Conservation (phyloP, 2,888 invertebrate genomes). For the Tuberolachnus salignus region DNA sequence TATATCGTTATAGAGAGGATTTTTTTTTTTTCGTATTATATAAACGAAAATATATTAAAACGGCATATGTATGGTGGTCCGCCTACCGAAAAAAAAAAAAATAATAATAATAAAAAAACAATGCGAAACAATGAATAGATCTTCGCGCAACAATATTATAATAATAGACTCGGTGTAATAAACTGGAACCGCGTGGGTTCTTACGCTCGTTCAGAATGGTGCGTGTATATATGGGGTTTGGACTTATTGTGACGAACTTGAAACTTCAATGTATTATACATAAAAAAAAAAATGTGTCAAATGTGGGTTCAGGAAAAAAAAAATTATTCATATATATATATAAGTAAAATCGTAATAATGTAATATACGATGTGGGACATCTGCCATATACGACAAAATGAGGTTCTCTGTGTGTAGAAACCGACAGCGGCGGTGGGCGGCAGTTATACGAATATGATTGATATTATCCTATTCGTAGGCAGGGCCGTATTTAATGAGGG, state of each 20-base stretch:
- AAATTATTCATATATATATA: too few relatives aligned
- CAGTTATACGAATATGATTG: too few relatives aligned
- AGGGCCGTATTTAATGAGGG: too few relatives aligned
- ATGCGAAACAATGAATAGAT: conserved; percentile 48
- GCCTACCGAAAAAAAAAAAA: conserved; percentile 48
- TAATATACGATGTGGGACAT: neutral
- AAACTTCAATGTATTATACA: conserved; percentile 31
- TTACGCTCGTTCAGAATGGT: neutral
- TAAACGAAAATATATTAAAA: conserved; percentile 47
- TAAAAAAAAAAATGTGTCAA: too few relatives aligned
- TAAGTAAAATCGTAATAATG: too few relatives aligned
- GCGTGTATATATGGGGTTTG: conserved; percentile 23
- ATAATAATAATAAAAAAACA: too few relatives aligned
- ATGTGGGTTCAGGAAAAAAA: conserved; percentile 47
- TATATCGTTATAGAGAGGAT: too few relatives aligned
- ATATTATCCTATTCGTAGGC: too few relatives aligned
- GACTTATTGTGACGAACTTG: conserved; percentile 47
- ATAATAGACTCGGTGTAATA: conserved; percentile 48
- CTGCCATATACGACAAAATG: neutral
- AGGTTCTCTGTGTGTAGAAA: conserved; percentile 6
- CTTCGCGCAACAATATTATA: neutral
- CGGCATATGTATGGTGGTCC: conserved; percentile 12
- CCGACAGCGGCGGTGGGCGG: conserved; percentile 13
- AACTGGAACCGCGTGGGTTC: conserved; percentile 38
- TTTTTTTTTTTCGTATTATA: too few relatives aligned